Evolutionary conservation across 1,140 invertebrate genomes (phyloP).

Genomic region (Anastrepha obliqua): DNA sequence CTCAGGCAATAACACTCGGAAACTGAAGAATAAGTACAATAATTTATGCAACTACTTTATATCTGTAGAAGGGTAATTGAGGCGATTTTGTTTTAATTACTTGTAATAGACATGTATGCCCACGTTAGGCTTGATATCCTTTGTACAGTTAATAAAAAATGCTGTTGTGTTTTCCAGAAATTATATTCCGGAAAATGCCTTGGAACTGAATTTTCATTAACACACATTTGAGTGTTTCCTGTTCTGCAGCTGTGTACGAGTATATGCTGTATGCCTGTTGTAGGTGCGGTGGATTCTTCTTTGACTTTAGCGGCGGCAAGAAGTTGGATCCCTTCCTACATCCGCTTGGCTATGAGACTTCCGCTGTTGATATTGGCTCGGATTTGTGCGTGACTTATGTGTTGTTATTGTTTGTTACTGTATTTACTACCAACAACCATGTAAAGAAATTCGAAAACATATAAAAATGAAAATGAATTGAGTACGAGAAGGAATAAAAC

Average conservation of each 20-base stretch:
- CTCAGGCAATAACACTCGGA: too few relatives aligned
- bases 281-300: background rate
- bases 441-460: slow-evolving; percentile 3
- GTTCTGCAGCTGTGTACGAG: too few relatives aligned
- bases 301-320: background rate
- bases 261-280: too few relatives aligned
- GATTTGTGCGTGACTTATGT: slow-evolving; percentile 1
- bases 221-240: too few relatives aligned
- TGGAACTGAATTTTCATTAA: too few relatives aligned
- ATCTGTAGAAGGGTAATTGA: background rate
- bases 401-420: background rate
- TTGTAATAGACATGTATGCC: too few relatives aligned
- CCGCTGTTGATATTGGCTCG: background rate
- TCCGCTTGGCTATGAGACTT: background rate
- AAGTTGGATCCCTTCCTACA: background rate
- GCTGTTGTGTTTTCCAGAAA: too few relatives aligned
- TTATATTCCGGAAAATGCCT: too few relatives aligned
- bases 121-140: too few relatives aligned
- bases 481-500: background rate
- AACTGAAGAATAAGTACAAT: too few relatives aligned
- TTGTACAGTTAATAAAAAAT: too few relatives aligned
- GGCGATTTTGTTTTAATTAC: too few relatives aligned
- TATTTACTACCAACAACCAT: background rate
- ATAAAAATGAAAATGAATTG: background rate
- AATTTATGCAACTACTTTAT: background rate